Percentiles rank a stretch among this genome's conserved stretches.
phyloP scores from a whole-genome alignment of 2,888 invertebrate species.

The Drosophila vallismaia region DNA sequence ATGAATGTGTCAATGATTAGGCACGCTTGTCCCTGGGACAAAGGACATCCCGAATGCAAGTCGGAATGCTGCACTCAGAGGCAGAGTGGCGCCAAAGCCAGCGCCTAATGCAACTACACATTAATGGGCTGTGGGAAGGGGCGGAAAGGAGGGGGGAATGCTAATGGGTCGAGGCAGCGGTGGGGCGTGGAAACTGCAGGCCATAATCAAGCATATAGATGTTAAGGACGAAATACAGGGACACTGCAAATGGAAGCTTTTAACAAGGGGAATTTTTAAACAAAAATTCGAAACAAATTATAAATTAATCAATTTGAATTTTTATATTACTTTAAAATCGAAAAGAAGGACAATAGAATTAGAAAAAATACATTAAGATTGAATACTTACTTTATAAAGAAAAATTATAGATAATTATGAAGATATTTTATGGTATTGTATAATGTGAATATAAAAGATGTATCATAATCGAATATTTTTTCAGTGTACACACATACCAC shows the following conservation, averaged over 20 bases:
- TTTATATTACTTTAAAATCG: too few relatives aligned
- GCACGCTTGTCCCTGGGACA: slow-evolving; percentile 13
- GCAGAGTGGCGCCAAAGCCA: neutral
- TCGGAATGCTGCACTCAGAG: slow-evolving; percentile 69
- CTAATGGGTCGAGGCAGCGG: neutral
- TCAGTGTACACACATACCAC: neutral
- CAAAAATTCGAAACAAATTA: too few relatives aligned
- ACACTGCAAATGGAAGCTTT: slow-evolving; percentile 46
- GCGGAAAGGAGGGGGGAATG: slow-evolving; percentile 1
- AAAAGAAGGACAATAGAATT: too few relatives aligned
- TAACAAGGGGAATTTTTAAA: neutral
- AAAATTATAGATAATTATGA: too few relatives aligned
- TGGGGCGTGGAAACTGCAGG: slow-evolving; percentile 24
- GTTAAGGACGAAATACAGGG: slow-evolving; percentile 53
- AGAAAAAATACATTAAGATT: too few relatives aligned
- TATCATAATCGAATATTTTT: neutral
- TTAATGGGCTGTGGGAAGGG: neutral
- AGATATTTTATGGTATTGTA: too few relatives aligned
- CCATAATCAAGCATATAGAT: slow-evolving; percentile 69
- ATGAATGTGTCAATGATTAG: slow-evolving; percentile 78
- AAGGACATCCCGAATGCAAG: slow-evolving; percentile 47
- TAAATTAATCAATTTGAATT: too few relatives aligned
- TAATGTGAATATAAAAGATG: neutral
- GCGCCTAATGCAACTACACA: slow-evolving; percentile 69
- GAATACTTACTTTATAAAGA: too few relatives aligned